Evolutionary conservation across 2,888 invertebrate species (phyloP), one percentile per base, ranked within the genome.

Genomic region (Choristoneura rosaceana): DNA sequence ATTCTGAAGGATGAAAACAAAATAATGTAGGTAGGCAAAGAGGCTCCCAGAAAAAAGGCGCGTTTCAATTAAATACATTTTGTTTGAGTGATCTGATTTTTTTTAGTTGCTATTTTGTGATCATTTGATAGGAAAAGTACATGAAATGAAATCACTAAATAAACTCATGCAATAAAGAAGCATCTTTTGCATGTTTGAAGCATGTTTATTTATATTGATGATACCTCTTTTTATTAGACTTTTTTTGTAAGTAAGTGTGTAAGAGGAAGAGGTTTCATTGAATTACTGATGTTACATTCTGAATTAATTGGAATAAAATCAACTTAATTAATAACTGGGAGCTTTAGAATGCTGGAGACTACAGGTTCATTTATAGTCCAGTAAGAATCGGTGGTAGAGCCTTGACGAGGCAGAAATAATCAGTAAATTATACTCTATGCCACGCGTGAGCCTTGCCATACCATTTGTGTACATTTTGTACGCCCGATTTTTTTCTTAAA

Each of bases 381-480:
- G 14, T 9, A 52, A 15, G 50, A 17, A 1, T 0, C 15, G 8
- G 9, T 17, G 50, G 17, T 8, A 15, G 50, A 52, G 55, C 12
- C 4, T 55, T 58, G 43, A 4, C 17, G 63, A 47, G 55, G 55
- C 34, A 17, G 52, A 25, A 17, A 34, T 52, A 41, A 41, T 10
- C 43, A 41, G 25, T n/a, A 25, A 41, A 17, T 62, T 38, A 38
- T 12, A 25, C 55, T 25, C 63, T 43, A 9, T 62, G 34, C 45
- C 15, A 34, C 55, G 52, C 45, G 43, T 58, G 33, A 70, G 58
- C 58, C 69, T 69, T 69, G 63, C 69, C 69, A 15, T 60, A 38
- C 38, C 50, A 43, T n/a, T 33, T 58, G 47, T 64, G 25, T 58
- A 63, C 64, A 58, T 63, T 34, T 14, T 50, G 33, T 70, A 47